Conservation (phyloP, 2,797 vertebrate genomes). For the Eulemur rubriventer region DNA sequence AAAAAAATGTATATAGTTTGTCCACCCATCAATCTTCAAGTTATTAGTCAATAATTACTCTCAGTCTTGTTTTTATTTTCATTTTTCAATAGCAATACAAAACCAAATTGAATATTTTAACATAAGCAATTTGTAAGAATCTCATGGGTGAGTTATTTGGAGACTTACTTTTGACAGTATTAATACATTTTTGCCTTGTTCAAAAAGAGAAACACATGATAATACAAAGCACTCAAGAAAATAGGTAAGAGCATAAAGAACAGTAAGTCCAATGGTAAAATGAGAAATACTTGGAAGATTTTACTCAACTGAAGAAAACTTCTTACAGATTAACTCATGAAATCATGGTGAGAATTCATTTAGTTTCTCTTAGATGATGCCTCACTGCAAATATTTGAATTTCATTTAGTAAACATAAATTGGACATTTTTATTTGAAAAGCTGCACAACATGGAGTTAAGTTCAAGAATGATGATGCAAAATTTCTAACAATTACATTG, state of each 20-base stretch:
- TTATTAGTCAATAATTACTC: background rate
- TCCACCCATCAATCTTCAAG: background rate
- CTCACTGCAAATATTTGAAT: background rate
- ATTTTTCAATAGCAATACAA: background rate
- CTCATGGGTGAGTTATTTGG: background rate
- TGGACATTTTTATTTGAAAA: constrained; percentile 30
- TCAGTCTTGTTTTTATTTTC: background rate
- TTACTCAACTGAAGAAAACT: background rate
- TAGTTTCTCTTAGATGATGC: background rate
- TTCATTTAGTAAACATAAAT: constrained; percentile 27
- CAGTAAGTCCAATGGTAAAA: background rate
- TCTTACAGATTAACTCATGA: background rate
- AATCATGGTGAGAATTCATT: background rate
- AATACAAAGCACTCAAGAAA: background rate
- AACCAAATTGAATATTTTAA: background rate
- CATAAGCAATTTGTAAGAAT: background rate
- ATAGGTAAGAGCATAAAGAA: background rate
- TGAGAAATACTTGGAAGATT: background rate
- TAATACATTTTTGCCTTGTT: background rate
- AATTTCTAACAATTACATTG: background rate
- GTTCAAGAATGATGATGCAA: background rate
- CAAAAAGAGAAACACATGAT: background rate
- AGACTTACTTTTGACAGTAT: background rate
- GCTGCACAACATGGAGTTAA: background rate
- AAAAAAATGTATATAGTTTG: background rate